Base-by-base conservation (phyloP, 2,888 invertebrate species). In the Conchocele bisecta region DNA sequence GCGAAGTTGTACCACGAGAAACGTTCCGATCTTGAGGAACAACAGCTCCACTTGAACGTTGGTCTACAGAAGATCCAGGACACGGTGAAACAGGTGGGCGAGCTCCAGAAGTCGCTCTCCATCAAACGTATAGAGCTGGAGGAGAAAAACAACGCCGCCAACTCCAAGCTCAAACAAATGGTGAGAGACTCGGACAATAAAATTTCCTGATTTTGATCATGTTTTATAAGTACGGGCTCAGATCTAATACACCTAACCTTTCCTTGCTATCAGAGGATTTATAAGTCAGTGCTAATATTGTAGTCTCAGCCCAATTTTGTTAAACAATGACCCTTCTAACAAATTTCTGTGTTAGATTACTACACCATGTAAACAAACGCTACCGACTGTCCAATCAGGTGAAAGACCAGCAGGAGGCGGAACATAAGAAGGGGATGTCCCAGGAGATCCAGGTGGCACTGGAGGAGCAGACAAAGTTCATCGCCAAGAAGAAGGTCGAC, bases 161-260 rank as follows among this genome's bases (percentile, higher is more conserved):
- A 99, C 91, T 96, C 97, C n/a, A 99, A 99, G 92, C 93, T 99
- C 54, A 95, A 97, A 81, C 98, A 99, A 92, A 99, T 99, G 99
- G 96, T 99, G 71, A 48, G 77, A 9, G n/a, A n/a, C n/a, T n/a
- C n/a, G n/a, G n/a, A n/a, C n/a, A n/a, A n/a, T n/a, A n/a, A n/a
- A n/a, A n/a, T n/a, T n/a, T n/a, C n/a, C n/a, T n/a, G n/a, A n/a
- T n/a, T n/a, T n/a, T n/a, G n/a, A n/a, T n/a, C n/a, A n/a, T n/a
- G n/a, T n/a, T n/a, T n/a, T n/a, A n/a, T n/a, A n/a, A n/a, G n/a
- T n/a, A n/a, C n/a, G n/a, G n/a, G n/a, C n/a, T n/a, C n/a, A n/a
- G n/a, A n/a, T n/a, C n/a, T n/a, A n/a, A n/a, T n/a, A n/a, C n/a
- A n/a, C n/a, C n/a, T n/a, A n/a, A n/a, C n/a, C n/a, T n/a, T n/a